Base-by-base conservation (phyloP, 2,888 invertebrate species). In the Cheilosia soror region DNA sequence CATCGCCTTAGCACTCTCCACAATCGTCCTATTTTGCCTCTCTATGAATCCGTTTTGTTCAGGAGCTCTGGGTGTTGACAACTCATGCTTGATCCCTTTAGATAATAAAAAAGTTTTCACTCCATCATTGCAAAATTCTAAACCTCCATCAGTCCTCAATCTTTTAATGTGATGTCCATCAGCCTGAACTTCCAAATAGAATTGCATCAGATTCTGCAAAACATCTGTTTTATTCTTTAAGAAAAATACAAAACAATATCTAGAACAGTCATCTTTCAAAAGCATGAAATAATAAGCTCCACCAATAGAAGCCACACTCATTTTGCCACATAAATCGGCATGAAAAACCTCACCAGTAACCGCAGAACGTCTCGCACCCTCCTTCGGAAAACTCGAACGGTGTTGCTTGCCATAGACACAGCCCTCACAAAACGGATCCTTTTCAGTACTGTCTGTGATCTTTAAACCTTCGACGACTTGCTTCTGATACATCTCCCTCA, bases 271-370 rank as follows among this genome's bases (percentile, higher is more conserved):
- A 60, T 82, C 73, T 51, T 79, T 80, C n/a, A 84, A 51, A 13
- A 87, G 27, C 42, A 80, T 49, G 55, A 87, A 84, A 79, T 87
- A 87, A 29, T 73, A 65, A 9, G 87, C 62, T 25, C 80, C 71
- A 42, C 79, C 83, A 69, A 73, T 63, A n/a, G 75, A 87, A 25
- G 58, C 42, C 13, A 42, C 37, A 11, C 83, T 20, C 81, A 84
- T 84, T 27, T 60, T 51, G 3, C 82, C 86, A 60, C 80, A 80
- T 29, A 87, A 53, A 68, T 87, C 87, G 11, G 62, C 58, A 55
- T 86, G 81, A 33, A 33, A 33, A 33, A 69, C 31, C 42, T 76
- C 63, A 55, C 77, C 80, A 25, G 69, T 15, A 44, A 42, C 7
- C 7, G 31, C 31, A 33, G 31, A 33, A 7, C 7, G 31, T 33